Conservation (phyloP, 2,113 vertebrate species). For the Tenrec ecaudatus region DNA sequence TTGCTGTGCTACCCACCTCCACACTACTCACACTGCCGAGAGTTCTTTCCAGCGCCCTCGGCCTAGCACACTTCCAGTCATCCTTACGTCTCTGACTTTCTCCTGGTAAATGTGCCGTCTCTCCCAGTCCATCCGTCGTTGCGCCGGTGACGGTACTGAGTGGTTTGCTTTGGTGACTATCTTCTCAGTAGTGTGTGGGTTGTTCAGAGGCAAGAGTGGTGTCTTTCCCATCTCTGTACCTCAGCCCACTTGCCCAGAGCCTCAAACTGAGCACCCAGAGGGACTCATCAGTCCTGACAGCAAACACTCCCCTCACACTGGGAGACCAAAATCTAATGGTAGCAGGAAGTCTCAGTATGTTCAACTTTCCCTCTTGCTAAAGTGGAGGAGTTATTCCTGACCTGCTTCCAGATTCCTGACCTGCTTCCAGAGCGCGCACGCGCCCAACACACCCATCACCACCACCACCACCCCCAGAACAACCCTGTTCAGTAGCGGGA, state of each 20-base stretch:
- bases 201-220: conserved; percentile 15
- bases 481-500: background rate
- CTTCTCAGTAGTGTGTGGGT: conserved; percentile 14
- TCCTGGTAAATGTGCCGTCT: conserved; percentile 36
- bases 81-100: background rate
- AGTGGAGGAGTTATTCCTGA: background rate
- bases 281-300: conserved; percentile 21
- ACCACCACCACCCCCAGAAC: too few species aligned
- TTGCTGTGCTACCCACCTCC: background rate
- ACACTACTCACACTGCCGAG: background rate
- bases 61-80: conserved; percentile 7
- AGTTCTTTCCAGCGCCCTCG: background rate
- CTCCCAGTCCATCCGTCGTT: background rate
- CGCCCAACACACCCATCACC: too few species aligned
- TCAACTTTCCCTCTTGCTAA: conserved; percentile 56
- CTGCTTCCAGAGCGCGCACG: too few species aligned
- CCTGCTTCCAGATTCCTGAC: background rate
- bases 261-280: conserved; percentile 34
- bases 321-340: conserved; percentile 28
- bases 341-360: conserved; percentile 44
- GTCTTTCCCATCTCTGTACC: conserved; percentile 45
- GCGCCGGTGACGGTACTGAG: background rate
- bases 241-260: background rate
- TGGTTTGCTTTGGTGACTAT: background rate
- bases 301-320: background rate